Percentiles rank a stretch among this genome's conserved stretches.
Conservation (phyloP, 1,140 invertebrate genomes). For the Panagrolaimus sp. region DNA sequence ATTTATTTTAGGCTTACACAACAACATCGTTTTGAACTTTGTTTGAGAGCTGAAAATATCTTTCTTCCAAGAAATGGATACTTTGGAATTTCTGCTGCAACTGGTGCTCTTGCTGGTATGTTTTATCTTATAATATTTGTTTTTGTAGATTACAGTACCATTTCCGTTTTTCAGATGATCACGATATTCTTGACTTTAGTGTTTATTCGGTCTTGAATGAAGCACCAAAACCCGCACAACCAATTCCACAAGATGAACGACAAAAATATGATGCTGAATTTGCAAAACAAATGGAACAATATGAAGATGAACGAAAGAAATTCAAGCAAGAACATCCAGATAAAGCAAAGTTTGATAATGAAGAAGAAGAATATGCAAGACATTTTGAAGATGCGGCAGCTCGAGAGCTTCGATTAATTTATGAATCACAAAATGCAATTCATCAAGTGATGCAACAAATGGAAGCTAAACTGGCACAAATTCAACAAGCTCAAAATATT, state of each 20-base stretch:
- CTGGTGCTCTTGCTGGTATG: conserved; percentile 72
- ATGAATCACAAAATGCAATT: conserved; percentile 53
- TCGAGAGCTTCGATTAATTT: conserved; percentile 54
- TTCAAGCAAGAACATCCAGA: conserved; percentile 59
- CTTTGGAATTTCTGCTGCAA: conserved; percentile 94
- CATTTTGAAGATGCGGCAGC: conserved; percentile 55
- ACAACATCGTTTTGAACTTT: conserved; percentile 62
- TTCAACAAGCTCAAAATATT: conserved; percentile 32
- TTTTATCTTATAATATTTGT: conserved; percentile 13
- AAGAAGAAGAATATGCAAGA: conserved; percentile 50
- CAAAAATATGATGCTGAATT: conserved; percentile 55
- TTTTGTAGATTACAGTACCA: conserved; percentile 2
- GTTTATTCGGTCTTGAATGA: conserved; percentile 51
- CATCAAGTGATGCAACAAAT: conserved; percentile 52
- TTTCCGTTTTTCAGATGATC: conserved; percentile 44
- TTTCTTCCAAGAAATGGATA: conserved; percentile 76
- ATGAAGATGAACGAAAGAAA: conserved; percentile 47
- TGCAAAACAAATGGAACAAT: conserved; percentile 53
- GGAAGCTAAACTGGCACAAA: conserved; percentile 41
- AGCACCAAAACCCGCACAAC: conserved; percentile 23
- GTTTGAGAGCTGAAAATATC: conserved; percentile 83
- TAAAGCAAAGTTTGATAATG: conserved; percentile 52
- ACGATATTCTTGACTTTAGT: conserved; percentile 55
- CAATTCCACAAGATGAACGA: conserved; percentile 51
- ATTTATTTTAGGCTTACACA: conserved; percentile 61